Evolutionary conservation across 2,797 vertebrate genomes (phyloP), one percentile per base, ranked within the genome.

Genomic region (Sebastes hubbsi): DNA sequence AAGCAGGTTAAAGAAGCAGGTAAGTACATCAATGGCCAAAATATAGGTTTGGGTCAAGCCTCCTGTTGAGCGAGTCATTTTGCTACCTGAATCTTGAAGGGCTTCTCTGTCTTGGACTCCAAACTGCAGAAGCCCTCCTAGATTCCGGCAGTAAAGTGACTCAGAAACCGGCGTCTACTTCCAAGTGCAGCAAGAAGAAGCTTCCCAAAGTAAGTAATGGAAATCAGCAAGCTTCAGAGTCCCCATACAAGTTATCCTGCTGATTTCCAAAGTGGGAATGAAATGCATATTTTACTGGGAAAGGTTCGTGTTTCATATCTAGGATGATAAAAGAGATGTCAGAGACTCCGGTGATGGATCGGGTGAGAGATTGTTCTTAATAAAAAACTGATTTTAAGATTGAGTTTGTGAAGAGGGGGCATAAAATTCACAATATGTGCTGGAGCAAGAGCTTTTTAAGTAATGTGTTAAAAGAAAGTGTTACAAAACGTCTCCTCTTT

Each of bases 31-130:
- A 38, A 38, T 38, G 36, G 12, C 36, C 36, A 38, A 38, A n/a
- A 52, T 49, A 49, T 49, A n/a, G 34, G 3, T 2, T 22, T 25
- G 36, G 20, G 42, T 46, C 9, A 9, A 25, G 24, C 25, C 34
- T 67, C 0, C 65, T 42, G 54, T 22, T 22, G 58, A 72, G 22
- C 0, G 79, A 58, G 68, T 62, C 60, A 36, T 81, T 82, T 85
- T 75, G 63, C 80, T 54, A 72, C 80, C 84, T 81, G 80, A 86
- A 90, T 65, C 87, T 79, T 83, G 59, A 79, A 84, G 86, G 69
- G n/a, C 72, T 83, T 88, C 72, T 87, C 73, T 71, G 77, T 82
- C 68, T 69, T 81, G 72, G 69, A 32, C 56, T 34, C 79, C 62
- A 80, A 83, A 80, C 1, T 71, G 59, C 46, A 77, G 76, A 80